Base-by-base conservation (phyloP, 1,140 invertebrate species). In the Brachionus plicatilis region DNA sequence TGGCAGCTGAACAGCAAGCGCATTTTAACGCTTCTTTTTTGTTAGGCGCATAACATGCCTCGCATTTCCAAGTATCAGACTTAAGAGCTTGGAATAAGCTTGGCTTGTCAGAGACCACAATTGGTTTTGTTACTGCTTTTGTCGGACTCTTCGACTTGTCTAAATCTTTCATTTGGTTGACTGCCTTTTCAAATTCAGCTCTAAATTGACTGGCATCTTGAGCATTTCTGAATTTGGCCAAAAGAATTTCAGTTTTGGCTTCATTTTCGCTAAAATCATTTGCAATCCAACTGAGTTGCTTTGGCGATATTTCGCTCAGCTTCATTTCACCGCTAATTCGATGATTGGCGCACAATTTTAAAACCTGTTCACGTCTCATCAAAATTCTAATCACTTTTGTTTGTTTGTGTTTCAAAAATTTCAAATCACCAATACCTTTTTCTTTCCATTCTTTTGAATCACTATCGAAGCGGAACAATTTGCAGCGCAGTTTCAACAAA, bases 331-430 rank as follows among this genome's bases (percentile, higher is more conserved):
- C 53, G 0, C 85, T 85, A 41, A 90, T 85, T 29, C 86, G 86
- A 86, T 90, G 90, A 86, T 91, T 91, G 33, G 88, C 88, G 85
- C 90, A 91, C 0, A 91, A 56, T 84, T 91, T 91, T 12, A 87
- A 85, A 0, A 91, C 89, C 85, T 91, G 90, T 79, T 91, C 90
- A 83, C 90, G 87, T 50, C 90, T 87, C 86, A 90, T 86, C 60
- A 91, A 84, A 41, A 91, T 79, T 43, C 90, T 87, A 84, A 87
- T 37, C 3, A 68, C 12, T 60, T 24, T n/a, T 0, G 60, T 84
- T 33, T 84, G 1, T 50, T 84, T 84, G 43, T 82, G 29, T 41
- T 82, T 82, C 14, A 82, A 17, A 14, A 90, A 87, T 86, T 91
- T 91, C 37, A 91, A 86, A 14, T 90, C 88, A 5, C 91, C 91